phyloP scores from a whole-genome alignment of 1,140 invertebrate genomes.

The Drosophila melanogaster region DNA sequence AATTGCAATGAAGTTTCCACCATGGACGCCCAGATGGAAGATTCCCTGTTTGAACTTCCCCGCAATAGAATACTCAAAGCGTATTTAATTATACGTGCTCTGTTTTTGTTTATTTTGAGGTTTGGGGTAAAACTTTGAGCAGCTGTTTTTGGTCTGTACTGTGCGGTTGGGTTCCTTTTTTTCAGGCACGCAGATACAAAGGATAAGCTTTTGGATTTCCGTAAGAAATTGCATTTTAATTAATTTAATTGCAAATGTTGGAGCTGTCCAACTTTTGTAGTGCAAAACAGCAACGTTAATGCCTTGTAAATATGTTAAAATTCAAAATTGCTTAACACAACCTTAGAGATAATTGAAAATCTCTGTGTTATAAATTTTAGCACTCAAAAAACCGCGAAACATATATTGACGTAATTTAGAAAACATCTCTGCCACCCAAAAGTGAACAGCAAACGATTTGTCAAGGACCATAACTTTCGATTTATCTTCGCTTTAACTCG shows the following conservation, averaged over 20 bases:
- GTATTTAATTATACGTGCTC: conserved; percentile 43
- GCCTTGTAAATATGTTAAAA: background rate
- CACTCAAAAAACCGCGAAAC: background rate
- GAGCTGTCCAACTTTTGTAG: background rate
- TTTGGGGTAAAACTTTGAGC: conserved; percentile 33
- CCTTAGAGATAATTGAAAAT: background rate
- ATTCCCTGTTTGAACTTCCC: conserved; percentile 1
- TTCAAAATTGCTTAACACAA: no score
- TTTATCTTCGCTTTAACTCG: conserved; percentile 59
- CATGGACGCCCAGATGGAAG: conserved; percentile 2
- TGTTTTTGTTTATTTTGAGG: conserved; percentile 30
- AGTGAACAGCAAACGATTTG: conserved; percentile 49
- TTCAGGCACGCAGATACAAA: background rate
- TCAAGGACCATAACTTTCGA: conserved; percentile 64
- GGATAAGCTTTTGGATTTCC: conserved; percentile 2
- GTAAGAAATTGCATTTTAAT: conserved; percentile 27
- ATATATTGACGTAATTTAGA: background rate
- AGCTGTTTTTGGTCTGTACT: conserved; percentile 25
- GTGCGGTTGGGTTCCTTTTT: conserved; percentile 6
- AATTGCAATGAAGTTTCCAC: conserved; percentile 49
- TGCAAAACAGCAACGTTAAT: background rate
- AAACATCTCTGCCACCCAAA: background rate
- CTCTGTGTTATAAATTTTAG: background rate
- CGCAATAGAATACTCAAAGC: conserved; percentile 29
- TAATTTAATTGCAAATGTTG: conserved; percentile 19